Conservation (phyloP, 2,113 vertebrate genomes). For the Raja brachyura region DNA sequence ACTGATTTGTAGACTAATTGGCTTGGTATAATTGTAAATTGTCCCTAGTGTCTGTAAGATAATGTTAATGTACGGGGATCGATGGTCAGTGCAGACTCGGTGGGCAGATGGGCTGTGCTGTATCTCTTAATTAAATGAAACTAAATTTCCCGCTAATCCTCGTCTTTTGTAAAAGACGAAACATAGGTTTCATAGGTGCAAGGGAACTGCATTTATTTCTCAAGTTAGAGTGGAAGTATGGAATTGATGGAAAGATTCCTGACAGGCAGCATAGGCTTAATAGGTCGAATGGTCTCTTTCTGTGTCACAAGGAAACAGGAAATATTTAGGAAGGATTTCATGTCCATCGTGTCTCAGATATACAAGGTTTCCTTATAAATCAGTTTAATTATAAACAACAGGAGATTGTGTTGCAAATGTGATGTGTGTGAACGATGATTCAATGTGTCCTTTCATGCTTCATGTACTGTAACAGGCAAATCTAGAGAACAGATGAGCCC, state of each 20-base stretch:
- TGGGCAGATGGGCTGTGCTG: no score
- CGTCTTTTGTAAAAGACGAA: neutral
- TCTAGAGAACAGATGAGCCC: neutral
- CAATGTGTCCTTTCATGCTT: conserved; percentile 1
- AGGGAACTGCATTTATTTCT: neutral
- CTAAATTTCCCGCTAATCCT: neutral
- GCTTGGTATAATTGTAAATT: no score
- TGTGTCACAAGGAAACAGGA: no score
- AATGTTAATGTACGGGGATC: no score
- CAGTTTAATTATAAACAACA: neutral
- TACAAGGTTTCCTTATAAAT: neutral
- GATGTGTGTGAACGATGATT: neutral
- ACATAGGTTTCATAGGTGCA: neutral
- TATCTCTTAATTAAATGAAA: no score
- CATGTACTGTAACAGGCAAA: neutral
- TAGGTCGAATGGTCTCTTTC: no score
- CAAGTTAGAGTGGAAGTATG: neutral
- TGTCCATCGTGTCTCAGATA: neutral
- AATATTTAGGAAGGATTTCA: neutral
- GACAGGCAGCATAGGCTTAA: no score
- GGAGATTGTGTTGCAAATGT: neutral
- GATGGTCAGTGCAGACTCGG: no score
- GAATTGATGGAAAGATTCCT: no score
- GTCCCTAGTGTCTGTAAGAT: no score
- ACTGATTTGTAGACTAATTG: no score